These are phyloP conservation scores for Cistogaster globosa DNA, from an alignment of 2,888 invertebrate species.

Conservation along the genomic window DNA sequence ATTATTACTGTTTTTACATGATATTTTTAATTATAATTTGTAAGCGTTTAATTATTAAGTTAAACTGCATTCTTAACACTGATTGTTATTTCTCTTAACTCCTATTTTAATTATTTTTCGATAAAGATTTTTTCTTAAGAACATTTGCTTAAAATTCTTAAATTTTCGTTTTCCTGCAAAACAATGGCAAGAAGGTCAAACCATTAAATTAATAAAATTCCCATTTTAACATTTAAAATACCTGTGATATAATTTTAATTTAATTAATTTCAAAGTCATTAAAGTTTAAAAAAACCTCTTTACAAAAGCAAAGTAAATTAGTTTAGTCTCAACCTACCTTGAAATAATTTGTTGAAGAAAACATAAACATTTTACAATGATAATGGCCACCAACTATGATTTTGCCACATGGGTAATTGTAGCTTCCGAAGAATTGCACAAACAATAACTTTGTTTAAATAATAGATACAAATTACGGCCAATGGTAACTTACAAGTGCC, in stretches of 20 bases:
- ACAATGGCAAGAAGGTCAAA: no score
- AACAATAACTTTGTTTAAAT: constrained; percentile 38
- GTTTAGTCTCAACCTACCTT: constrained; percentile 34
- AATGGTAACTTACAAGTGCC: constrained; percentile 33
- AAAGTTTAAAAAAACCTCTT: not conserved
- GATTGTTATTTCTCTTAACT: no score
- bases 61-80: no score
- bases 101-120: no score
- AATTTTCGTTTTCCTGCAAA: no score
- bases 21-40: no score
- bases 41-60: no score
- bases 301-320: not conserved
- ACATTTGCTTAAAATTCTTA: no score
- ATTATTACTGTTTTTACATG: no score
- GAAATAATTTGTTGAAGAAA: constrained; percentile 44
- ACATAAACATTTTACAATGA: constrained; percentile 21
- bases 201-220: not conserved
- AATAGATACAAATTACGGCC: constrained; percentile 33
- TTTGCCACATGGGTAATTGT: constrained; percentile 35
- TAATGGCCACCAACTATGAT: constrained; percentile 63
- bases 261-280: constrained; percentile 10
- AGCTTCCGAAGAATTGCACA: constrained; percentile 19
- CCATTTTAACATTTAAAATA: not conserved
- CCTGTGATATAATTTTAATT: constrained; percentile 1
- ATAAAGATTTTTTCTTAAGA: no score